Conservation (phyloP, 1,140 invertebrate species). For the Drosophila mauritiana region DNA sequence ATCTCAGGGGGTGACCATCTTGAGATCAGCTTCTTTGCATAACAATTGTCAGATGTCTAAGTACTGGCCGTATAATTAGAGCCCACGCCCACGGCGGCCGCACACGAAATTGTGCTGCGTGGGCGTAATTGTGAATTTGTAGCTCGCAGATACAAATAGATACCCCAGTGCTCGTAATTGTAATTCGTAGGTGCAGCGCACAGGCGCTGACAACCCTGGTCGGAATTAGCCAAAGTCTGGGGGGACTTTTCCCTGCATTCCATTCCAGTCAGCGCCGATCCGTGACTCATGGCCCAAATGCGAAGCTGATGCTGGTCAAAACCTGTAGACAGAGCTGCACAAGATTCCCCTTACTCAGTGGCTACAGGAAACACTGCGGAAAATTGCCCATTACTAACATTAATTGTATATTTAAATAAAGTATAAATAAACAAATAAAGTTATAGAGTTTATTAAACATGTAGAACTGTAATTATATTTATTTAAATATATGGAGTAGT, state of each 20-base stretch:
- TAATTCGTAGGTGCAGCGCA: constrained; percentile 51
- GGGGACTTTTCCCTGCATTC: constrained; percentile 58
- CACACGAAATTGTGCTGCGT: constrained; percentile 48
- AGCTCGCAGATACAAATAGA: constrained; percentile 60
- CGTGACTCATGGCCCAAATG: constrained; percentile 54
- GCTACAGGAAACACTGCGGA: constrained; percentile 1
- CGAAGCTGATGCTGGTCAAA: constrained; percentile 60
- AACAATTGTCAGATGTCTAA: constrained; percentile 51
- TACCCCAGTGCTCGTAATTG: constrained; percentile 36
- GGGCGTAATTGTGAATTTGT: constrained; percentile 60
- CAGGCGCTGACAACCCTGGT: constrained; percentile 56
- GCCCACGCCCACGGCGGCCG: constrained; percentile 36
- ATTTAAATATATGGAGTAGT: neutral
- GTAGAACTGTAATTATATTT: neutral
- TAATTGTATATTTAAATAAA: too few relatives aligned
- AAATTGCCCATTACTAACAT: neutral
- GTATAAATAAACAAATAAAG: too few relatives aligned
- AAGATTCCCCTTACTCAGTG: constrained; percentile 58
- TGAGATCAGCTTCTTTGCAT: constrained; percentile 70
- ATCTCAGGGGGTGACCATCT: constrained; percentile 43
- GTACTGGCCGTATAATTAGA: constrained; percentile 60
- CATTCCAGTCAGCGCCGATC: constrained; percentile 12
- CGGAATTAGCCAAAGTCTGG: constrained; percentile 31
- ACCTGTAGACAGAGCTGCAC: constrained; percentile 51
- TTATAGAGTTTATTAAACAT: neutral